Conservation (phyloP, 2,888 invertebrate genomes). For the Mesochorus sp. region DNA sequence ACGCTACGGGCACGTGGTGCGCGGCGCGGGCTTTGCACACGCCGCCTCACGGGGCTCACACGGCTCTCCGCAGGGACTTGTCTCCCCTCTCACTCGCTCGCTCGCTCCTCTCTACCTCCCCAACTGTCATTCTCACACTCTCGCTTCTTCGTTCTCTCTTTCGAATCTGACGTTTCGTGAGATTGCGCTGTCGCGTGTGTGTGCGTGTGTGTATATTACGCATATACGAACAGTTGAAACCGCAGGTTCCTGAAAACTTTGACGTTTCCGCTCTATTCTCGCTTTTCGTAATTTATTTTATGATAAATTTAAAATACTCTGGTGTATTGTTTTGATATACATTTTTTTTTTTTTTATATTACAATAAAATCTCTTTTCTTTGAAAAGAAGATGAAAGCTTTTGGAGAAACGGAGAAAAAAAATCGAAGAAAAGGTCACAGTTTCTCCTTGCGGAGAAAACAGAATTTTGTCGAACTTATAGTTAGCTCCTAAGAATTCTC, state of each 20-base stretch:
- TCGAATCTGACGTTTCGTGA: slow-evolving; percentile 58
- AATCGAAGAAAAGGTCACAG: too few species aligned
- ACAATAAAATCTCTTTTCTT: background rate
- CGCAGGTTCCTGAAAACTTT: background rate
- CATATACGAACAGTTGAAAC: slow-evolving; percentile 7
- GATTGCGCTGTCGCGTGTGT: slow-evolving; percentile 24
- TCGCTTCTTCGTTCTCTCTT: too few species aligned
- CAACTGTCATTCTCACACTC: slow-evolving; percentile 69
- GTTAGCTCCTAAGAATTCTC: background rate
- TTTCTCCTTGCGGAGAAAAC: too few species aligned
- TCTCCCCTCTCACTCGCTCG: slow-evolving; percentile 65
- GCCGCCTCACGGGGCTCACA: slow-evolving; percentile 70
- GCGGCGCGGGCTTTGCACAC: slow-evolving; percentile 68
- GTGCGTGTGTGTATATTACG: background rate
- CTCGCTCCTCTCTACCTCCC: slow-evolving; percentile 2
- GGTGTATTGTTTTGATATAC: too few species aligned
- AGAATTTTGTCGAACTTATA: too few species aligned
- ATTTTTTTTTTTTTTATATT: background rate
- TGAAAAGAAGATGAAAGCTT: background rate
- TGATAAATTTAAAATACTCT: too few species aligned
- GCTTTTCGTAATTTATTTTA: background rate
- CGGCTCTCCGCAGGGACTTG: slow-evolving; percentile 66
- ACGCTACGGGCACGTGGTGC: slow-evolving; percentile 74
- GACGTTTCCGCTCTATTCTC: background rate
- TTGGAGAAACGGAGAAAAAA: background rate